Evolutionary conservation across 2,113 vertebrate species (phyloP).

Genomic region (Struthidea cinerea): DNA sequence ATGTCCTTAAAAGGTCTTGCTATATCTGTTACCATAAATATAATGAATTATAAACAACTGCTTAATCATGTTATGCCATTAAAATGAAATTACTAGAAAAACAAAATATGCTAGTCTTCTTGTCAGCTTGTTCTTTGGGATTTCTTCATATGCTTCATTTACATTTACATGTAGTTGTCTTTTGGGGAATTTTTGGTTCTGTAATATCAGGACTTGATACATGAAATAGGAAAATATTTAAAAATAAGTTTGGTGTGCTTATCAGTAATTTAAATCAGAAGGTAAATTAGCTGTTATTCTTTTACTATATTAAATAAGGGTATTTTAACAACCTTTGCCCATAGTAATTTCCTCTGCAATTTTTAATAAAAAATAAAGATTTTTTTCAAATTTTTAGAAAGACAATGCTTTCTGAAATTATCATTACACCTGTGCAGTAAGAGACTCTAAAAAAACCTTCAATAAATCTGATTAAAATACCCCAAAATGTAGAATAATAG

Average conservation of each 20-base stretch:
- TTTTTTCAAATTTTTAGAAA: neutral
- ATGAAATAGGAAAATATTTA: neutral
- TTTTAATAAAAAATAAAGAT: neutral
- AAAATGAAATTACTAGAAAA: neutral
- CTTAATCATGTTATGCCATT: neutral
- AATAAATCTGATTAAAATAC: neutral
- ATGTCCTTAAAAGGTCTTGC: neutral
- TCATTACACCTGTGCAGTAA: neutral
- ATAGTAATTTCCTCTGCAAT: neutral
- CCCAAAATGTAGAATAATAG: neutral
- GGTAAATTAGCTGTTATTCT: neutral
- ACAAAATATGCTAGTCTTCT: neutral
- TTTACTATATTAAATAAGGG: neutral
- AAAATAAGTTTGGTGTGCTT: neutral
- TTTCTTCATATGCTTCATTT: neutral
- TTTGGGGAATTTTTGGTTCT: neutral
- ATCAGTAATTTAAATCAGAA: neutral
- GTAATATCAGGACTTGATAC: neutral
- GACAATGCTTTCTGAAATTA: neutral
- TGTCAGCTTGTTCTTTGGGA: neutral
- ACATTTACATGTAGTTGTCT: neutral
- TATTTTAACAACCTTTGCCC: neutral
- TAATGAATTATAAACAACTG: neutral
- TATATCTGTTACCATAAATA: neutral
- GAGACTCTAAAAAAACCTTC: neutral